Evolutionary conservation across 2,888 invertebrate genomes (phyloP).

Genomic region (Dilophus febrilis): DNA sequence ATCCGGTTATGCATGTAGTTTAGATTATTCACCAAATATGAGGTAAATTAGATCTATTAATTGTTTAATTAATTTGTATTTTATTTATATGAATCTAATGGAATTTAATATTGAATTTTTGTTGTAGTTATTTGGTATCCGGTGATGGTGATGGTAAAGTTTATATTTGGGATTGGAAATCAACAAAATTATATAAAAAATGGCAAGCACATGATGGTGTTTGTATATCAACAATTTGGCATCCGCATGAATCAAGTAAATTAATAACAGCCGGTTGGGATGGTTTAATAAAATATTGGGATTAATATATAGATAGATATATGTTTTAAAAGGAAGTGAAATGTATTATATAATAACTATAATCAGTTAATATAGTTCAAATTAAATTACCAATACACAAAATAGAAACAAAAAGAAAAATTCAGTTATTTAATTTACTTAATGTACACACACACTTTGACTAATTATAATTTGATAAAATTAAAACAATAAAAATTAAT

Average conservation of each 20-base stretch:
- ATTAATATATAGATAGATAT: conserved; percentile 48
- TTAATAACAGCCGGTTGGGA: conserved; percentile 99
- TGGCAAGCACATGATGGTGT: conserved; percentile 99
- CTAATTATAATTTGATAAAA: too few relatives aligned
- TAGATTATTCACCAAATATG: conserved; percentile 98
- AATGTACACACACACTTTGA: too few relatives aligned
- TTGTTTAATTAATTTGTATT: conserved; percentile 2
- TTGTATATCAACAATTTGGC: conserved; percentile 89
- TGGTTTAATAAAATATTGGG: conserved; percentile 97
- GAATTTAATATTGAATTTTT: neutral
- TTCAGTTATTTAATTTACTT: too few relatives aligned
- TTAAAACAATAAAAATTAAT: too few relatives aligned
- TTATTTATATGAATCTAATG: neutral
- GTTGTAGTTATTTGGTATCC: conserved; percentile 73
- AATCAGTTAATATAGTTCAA: too few relatives aligned
- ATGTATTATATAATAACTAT: too few relatives aligned
- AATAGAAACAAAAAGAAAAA: too few relatives aligned
- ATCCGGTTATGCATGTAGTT: conserved; percentile 92
- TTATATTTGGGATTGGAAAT: conserved; percentile 99
- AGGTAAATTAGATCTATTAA: conserved; percentile 40
- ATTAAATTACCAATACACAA: too few relatives aligned
- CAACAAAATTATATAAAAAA: conserved; percentile 92
- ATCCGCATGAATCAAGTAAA: conserved; percentile 96
- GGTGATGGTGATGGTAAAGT: conserved; percentile 99
- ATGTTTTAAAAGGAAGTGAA: too few relatives aligned